Percentiles rank a stretch among this genome's conserved stretches.
phyloP scores from a whole-genome alignment of 2,113 vertebrate species.

The Chiloscyllium plagiosum region DNA sequence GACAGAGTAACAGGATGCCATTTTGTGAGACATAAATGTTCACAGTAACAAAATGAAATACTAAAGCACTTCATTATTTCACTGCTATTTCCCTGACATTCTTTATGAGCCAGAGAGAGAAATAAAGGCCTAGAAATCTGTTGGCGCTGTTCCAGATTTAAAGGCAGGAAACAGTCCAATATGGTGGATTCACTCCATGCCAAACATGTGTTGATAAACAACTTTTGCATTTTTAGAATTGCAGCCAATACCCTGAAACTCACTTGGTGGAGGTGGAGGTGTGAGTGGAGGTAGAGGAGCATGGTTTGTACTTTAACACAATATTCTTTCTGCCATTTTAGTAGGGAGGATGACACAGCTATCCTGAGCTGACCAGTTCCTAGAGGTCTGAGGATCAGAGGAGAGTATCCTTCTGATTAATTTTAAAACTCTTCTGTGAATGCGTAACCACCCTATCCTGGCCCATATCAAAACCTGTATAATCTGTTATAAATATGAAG shows the following conservation, averaged over 20 bases:
- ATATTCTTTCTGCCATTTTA: neutral
- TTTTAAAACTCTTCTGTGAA: neutral
- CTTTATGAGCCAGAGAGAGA: neutral
- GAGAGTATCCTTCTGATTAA: neutral
- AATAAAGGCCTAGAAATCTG: neutral
- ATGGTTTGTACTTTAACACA: neutral
- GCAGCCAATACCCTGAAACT: neutral
- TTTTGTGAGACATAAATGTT: conserved; percentile 16
- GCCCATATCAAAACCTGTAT: neutral
- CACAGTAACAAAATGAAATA: conserved; percentile 6
- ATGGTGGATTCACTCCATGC: neutral
- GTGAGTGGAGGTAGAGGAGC: neutral
- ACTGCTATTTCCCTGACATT: neutral
- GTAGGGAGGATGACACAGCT: neutral
- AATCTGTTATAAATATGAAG: neutral
- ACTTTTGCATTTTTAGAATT: neutral
- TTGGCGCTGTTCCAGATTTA: neutral
- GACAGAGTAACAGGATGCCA: neutral
- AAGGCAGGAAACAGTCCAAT: neutral
- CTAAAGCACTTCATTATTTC: neutral
- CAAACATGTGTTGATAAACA: neutral
- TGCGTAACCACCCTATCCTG: neutral
- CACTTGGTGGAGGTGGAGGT: neutral
- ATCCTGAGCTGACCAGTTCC: neutral
- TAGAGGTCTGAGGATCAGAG: neutral